Evolutionary conservation across 2,113 vertebrate species (phyloP).

Genomic region (Apodemus sylvaticus): DNA sequence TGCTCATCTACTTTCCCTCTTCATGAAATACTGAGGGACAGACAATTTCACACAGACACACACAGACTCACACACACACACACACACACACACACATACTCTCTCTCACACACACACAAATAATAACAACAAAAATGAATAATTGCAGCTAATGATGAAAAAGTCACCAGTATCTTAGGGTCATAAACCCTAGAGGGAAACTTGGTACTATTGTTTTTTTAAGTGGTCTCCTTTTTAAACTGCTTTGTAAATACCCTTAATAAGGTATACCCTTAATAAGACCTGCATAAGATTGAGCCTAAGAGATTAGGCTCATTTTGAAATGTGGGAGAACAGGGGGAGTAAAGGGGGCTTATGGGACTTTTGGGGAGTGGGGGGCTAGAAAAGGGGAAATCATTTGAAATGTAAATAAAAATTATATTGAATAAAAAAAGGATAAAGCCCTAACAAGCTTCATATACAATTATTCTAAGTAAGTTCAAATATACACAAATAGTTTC

Average conservation of each 20-base stretch:
- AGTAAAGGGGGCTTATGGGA: no score
- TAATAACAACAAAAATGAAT: no score
- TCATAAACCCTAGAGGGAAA: background rate
- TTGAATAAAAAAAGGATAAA: no score
- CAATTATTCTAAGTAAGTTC: background rate
- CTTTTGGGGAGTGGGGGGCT: no score
- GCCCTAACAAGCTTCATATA: background rate
- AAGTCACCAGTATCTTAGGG: background rate
- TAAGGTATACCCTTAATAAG: no score
- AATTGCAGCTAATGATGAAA: background rate
- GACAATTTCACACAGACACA: background rate
- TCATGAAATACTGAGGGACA: background rate
- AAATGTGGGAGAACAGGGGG: no score
- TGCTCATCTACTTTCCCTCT: background rate
- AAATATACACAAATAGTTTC: background rate
- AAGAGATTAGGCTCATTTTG: no score
- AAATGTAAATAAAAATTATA: no score
- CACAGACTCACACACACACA: background rate
- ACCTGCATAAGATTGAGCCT: background rate
- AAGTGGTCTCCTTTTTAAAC: background rate
- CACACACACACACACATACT: background rate
- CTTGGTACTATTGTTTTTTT: background rate
- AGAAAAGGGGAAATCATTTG: no score
- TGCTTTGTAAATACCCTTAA: background rate
- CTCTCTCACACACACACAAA: background rate